Base-by-base conservation (phyloP, 2,888 invertebrate genomes). In the Euclidia mi region DNA sequence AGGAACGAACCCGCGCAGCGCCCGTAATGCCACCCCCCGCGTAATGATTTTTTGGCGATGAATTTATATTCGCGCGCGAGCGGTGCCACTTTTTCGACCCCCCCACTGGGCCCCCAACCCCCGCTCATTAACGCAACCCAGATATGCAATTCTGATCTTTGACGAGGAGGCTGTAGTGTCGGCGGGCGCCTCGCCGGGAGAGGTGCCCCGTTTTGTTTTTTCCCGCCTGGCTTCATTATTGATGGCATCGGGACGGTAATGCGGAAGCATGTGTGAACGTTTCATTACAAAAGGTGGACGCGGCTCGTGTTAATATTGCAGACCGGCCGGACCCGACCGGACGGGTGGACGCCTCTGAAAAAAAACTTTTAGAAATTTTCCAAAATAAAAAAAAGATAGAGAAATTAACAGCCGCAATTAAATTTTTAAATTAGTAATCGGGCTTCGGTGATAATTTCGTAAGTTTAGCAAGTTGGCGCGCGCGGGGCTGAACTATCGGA, bases 31-130 rank as follows among this genome's bases (percentile, higher is more conserved):
- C 95, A 95, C 95, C 95, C 95, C 96, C 95, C 96, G 96, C 96
- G 96, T 97, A 97, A 97, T 97, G 96, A 97, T 97, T 97, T 97
- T 97, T 97, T 96, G 96, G 96, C 96, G 96, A 96, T 96, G 96
- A 96, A 96, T 96, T 96, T 95, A 96, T 95, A 95, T 95, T 95
- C 95, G 95, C 95, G 95, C 95, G 95, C 95, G 95, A 94, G 94
- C 94, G 95, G 95, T 93, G 95, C 92, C 94, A 94, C 94, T 94
- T 94, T 94, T 94, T 94, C 94, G 92, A 92, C 90, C 90, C 92
- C 90, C 94, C 89, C 78, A 81, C 74, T n/a, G 82, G 75, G 81
- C 84, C 82, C 87, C 85, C 89, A 85, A 78, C 88, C 91, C 90
- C 91, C 94, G 89, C 95, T 95, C 95, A 95, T 95, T 95, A 95